Evolutionary conservation across 2,797 vertebrate genomes (phyloP).

Genomic region (Siniperca scherzeri): DNA sequence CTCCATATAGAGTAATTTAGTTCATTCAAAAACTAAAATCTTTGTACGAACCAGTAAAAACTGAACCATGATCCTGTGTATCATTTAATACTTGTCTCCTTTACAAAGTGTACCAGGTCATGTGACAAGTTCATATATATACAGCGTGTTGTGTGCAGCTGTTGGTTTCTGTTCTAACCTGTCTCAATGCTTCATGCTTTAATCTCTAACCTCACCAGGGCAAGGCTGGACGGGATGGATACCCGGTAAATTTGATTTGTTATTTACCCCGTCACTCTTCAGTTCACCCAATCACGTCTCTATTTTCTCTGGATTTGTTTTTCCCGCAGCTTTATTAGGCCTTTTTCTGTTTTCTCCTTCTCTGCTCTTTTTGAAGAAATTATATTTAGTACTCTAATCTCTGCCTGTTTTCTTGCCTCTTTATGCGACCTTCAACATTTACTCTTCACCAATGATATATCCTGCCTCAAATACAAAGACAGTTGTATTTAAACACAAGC

Average conservation of each 20-base stretch:
- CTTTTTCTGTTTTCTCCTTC: not conserved
- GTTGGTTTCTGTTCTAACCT: slow-evolving; percentile 69
- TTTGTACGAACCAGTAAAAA: slow-evolving; percentile 2
- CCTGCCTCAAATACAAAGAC: slow-evolving; percentile 56
- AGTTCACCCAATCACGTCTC: slow-evolving; percentile 51
- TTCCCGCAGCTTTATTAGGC: not conserved
- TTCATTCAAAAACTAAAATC: not conserved
- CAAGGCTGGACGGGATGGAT: slow-evolving; percentile 97
- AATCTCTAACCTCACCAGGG: slow-evolving; percentile 92
- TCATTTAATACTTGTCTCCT: slow-evolving; percentile 15
- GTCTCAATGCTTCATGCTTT: slow-evolving; percentile 76
- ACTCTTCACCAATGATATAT: slow-evolving; percentile 38
- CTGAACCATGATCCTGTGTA: not conserved
- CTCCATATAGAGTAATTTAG: not conserved
- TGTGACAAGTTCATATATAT: slow-evolving; percentile 10
- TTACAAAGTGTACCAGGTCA: slow-evolving; percentile 6
- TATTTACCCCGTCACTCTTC: slow-evolving; percentile 75
- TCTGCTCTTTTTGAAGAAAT: slow-evolving; percentile 22
- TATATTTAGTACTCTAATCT: slow-evolving; percentile 22
- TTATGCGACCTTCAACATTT: slow-evolving; percentile 5
- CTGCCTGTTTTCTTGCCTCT: slow-evolving; percentile 7
- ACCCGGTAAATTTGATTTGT: slow-evolving; percentile 92
- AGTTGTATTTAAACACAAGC: slow-evolving; percentile 23
- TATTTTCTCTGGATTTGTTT: slow-evolving; percentile 16
- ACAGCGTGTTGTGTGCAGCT: slow-evolving; percentile 55